Evolutionary conservation across 2,888 invertebrate genomes (phyloP).

Genomic region (Octonoba sinensis): DNA sequence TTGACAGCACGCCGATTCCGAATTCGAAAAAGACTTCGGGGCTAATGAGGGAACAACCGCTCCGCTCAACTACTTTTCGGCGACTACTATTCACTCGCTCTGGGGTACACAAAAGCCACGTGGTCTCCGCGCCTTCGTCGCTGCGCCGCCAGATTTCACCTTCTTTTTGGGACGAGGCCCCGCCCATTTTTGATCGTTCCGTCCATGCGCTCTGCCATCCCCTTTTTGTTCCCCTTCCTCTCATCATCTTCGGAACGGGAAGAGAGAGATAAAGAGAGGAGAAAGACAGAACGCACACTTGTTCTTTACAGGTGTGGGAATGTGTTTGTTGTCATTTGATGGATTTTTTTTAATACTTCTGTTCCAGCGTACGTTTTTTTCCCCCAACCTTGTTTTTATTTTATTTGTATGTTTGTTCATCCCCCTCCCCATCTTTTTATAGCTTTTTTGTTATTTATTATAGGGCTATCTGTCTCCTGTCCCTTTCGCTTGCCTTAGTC

Average conservation of each 20-base stretch:
- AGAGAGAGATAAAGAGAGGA: too few species aligned
- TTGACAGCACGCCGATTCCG: slow-evolving; percentile 37
- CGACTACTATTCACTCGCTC: slow-evolving; percentile 40
- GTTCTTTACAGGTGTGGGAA: slow-evolving; percentile 36
- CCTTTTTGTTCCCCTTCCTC: too few species aligned
- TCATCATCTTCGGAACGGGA: too few species aligned
- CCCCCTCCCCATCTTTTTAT: background rate
- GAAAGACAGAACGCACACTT: background rate
- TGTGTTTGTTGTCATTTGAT: slow-evolving; percentile 28
- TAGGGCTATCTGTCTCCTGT: slow-evolving; percentile 4
- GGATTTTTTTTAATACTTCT: background rate
- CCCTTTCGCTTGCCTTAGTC: slow-evolving; percentile 4
- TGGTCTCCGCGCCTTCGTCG: slow-evolving; percentile 23
- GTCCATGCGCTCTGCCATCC: slow-evolving; percentile 9
- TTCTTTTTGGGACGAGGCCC: slow-evolving; percentile 11
- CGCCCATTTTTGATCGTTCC: slow-evolving; percentile 46
- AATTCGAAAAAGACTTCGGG: slow-evolving; percentile 1
- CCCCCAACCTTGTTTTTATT: background rate
- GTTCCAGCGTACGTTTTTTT: slow-evolving; percentile 12
- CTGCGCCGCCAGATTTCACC: slow-evolving; percentile 14
- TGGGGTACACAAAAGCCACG: slow-evolving; percentile 54
- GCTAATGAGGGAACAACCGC: slow-evolving; percentile 47
- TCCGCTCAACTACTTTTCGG: slow-evolving; percentile 16
- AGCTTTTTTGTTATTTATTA: background rate
- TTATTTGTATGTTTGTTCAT: slow-evolving; percentile 5